Evolutionary conservation across 2,888 invertebrate genomes (phyloP), one percentile per base, ranked within the genome.

Genomic region (Lepidochitona cinerea): DNA sequence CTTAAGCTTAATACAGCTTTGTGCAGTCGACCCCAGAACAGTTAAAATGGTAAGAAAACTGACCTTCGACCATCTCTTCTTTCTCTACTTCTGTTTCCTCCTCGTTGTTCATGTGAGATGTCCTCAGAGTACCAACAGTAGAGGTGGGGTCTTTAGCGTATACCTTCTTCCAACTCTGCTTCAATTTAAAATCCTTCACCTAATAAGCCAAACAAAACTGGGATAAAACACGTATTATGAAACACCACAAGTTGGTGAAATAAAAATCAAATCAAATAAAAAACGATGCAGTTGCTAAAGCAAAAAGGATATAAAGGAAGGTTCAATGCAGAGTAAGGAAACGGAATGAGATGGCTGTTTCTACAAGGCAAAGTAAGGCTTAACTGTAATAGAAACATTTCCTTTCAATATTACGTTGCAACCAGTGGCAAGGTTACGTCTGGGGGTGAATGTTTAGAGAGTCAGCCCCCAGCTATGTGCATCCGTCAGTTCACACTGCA

Each of bases 41-140:
- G n/a, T n/a, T n/a, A n/a, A n/a, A n/a, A n/a, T n/a, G n/a, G n/a
- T n/a, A n/a, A n/a, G n/a, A n/a, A n/a, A n/a, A n/a, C n/a, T n/a
- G n/a, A n/a, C 93, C 93, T 81, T 92, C 91, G n/a, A 93, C 92
- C 64, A 93, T 91, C 49, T 94, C 91, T 29, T 91, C 90, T 2
- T 87, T 86, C 6, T 92, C 89, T 0, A 93, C 91, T 33, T 92
- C 91, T 1, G 92, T 92, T 75, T 91, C 90, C 83, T 93, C 88
- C 37, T 91, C 92, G 77, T 92, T 91, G 74, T 90, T 89, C 78
- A 90, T 84, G 76, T 89, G 89, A 66, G 81, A 85, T 5, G 88
- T 87, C 37, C 88, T 75, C 66, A 84, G 54, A 0, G 79, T 85
- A 32, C 87, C 87, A 2, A 92, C 83, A 5, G 80, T 84, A 33